phyloP scores from a whole-genome alignment of 1,140 invertebrate species.

The Ganaspis sp. region DNA sequence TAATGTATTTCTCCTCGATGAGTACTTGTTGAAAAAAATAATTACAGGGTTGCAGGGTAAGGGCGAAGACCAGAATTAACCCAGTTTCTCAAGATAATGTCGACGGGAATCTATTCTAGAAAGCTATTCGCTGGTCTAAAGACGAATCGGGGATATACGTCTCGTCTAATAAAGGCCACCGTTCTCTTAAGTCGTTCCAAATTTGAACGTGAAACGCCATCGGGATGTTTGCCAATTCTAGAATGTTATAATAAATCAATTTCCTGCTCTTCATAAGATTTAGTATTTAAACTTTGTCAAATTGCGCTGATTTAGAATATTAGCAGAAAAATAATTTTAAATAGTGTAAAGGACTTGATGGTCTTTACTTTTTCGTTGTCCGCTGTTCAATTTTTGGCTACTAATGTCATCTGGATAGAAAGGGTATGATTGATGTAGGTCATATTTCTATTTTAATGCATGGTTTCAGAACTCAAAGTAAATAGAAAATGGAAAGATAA shows the following conservation, averaged over 20 bases:
- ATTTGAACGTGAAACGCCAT: constrained; percentile 39
- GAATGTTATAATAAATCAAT: background rate
- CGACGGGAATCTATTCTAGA: constrained; percentile 57
- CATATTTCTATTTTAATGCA: too few relatives aligned
- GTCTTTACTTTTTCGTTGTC: too few relatives aligned
- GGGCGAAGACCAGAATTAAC: constrained; percentile 58
- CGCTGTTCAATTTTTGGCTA: too few relatives aligned
- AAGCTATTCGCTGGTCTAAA: constrained; percentile 52
- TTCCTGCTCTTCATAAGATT: background rate
- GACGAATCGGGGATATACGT: constrained; percentile 53
- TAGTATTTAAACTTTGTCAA: background rate
- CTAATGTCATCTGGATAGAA: too few relatives aligned
- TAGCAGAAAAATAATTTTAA: too few relatives aligned
- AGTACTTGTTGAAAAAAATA: constrained; percentile 32
- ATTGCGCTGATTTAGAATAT: too few relatives aligned
- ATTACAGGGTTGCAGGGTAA: constrained; percentile 20
- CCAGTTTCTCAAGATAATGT: constrained; percentile 64
- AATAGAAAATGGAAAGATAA: too few relatives aligned
- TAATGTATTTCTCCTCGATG: constrained; percentile 52
- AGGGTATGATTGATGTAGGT: too few relatives aligned
- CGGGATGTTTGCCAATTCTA: background rate
- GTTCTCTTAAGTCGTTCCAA: constrained; percentile 44
- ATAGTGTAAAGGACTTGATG: too few relatives aligned
- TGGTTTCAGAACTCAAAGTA: too few relatives aligned
- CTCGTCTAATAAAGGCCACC: constrained; percentile 58